Percentiles rank a stretch among this genome's conserved stretches.
These are phyloP conservation scores for Centroberyx gerrardi DNA, from an alignment of 2,797 vertebrate genomes.

Conservation along the genomic window DNA sequence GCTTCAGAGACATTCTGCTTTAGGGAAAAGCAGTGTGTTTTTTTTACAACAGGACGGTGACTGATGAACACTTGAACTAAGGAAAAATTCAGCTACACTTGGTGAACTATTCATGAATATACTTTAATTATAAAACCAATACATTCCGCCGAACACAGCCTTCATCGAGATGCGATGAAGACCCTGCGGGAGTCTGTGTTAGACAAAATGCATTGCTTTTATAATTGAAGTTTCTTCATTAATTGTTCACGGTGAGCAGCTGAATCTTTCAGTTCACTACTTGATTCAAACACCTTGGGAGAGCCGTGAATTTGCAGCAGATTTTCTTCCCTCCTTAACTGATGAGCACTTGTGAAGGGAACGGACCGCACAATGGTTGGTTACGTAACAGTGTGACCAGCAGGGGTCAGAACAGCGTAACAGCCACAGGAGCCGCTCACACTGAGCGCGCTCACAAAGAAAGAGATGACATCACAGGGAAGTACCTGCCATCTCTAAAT, in stretches of 20 bases:
- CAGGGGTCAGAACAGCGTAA: slow-evolving; percentile 71
- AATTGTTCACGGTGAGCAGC: not conserved
- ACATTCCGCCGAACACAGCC: not conserved
- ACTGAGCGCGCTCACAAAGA: slow-evolving; percentile 43
- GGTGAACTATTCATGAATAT: no score
- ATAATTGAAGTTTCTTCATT: not conserved
- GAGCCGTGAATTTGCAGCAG: not conserved
- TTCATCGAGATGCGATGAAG: not conserved
- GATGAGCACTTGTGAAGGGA: not conserved
- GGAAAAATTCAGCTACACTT: no score
- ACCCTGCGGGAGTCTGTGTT: not conserved
- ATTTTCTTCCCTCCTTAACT: not conserved
- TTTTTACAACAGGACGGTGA: no score
- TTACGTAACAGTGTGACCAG: slow-evolving; percentile 56
- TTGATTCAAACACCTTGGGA: not conserved
- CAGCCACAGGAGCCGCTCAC: slow-evolving; percentile 21
- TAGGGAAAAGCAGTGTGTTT: no score
- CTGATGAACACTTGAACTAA: no score
- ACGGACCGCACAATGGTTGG: slow-evolving; percentile 8
- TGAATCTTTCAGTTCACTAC: not conserved
- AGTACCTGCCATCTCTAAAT: slow-evolving; percentile 65
- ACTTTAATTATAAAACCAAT: no score
- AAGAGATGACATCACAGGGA: slow-evolving; percentile 57
- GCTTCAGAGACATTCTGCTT: no score
- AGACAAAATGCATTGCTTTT: not conserved